Base-by-base conservation (phyloP, 2,113 vertebrate genomes). In the Axis porcinus region DNA sequence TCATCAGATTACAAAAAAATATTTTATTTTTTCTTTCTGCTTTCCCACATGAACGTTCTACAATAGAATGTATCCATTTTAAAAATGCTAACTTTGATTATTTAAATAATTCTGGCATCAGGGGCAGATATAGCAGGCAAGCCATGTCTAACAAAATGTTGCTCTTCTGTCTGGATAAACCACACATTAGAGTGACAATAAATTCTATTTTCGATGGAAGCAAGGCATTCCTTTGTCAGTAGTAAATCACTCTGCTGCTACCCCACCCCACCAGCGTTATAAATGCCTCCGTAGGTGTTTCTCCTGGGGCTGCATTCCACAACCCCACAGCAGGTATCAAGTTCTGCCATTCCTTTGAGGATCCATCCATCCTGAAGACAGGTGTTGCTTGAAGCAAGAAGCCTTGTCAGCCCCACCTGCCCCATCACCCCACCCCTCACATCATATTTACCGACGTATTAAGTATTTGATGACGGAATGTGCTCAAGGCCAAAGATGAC, bases 221-320 rank as follows among this genome's bases (percentile, higher is more conserved):
- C 70, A 90, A 89, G 89, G 50, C 57, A 91, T 91, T 91, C 95
- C 70, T 95, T 70, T 94, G 40, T 96, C 62, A 95, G 89, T 70
- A 85, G 74, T 94, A 93, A 91, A 91, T 97, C 60, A 25, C 76
- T 78, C 86, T 55, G 13, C 43, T 50, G 64, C 50, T 40, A 52
- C 54, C 45, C 36, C 76, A 62, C 45, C 78, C 52, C 82, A 15
- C 85, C 50, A 33, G 84, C 47, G 8, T 67, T 90, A 17, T 17
- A 54, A 94, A 86, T 28, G 25, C 64, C 40, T 43, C 55, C 67
- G 76, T 55, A 81, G 58, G 50, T 82, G 70, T 89, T 95, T 88
- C 82, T 94, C 94, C 95, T 15, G 52, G 50, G 91, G 93, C 89
- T 83, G 58, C 96, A 97, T 98, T 97, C 97, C 94, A 96, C 62